Base-by-base conservation (phyloP, 2,888 invertebrate species). In the Drosophila rubida region DNA sequence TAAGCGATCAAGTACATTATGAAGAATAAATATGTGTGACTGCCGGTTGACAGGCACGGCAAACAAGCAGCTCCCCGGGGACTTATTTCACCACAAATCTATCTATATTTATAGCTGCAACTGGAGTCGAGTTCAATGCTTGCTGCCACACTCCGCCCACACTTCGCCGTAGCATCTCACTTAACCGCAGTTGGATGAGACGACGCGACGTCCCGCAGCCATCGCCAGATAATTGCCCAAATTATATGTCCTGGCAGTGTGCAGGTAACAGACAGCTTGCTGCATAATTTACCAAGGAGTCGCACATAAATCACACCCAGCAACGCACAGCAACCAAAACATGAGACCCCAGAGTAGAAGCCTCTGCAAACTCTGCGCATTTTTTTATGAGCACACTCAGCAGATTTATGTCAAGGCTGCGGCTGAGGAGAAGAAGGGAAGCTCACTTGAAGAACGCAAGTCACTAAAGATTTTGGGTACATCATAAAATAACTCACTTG, bases 331-430 rank as follows among this genome's bases (percentile, higher is more conserved):
- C 30, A 25, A 49, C 48, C 54, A 51, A 53, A 45, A 27, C 49
- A 9, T n/a, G 3, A 32, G n/a, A 22, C 25, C 8, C 25, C 16
- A 61, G 11, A 32, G n/a, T n/a, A n/a, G 66, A 66, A 51, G 55
- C 4, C 54, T 48, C 39, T 30, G 25, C 46, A 42, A 48, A 37
- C 54, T 22, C 45, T 46, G 39, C 44, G 55, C 41, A 48, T 46
- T 37, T 46, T 54, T 72, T 50, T 46, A 16, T 37, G 46, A 45
- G n/a, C n/a, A 65, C 42, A 49, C 25, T 13, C 27, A 23, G 22
- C 48, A 41, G 62, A 83, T 80, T 83, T 64, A 78, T 83, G 80
- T 78, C 80, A 80, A 80, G 80, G 80, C 66, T 68, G 75, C 68
- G 19, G 32, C 46, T n/a, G n/a, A 51, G 4, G 11, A 4, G n/a